Percentiles rank a stretch among this genome's conserved stretches.
Conservation (phyloP, 2,113 vertebrate species). For the Silurus asotus region DNA sequence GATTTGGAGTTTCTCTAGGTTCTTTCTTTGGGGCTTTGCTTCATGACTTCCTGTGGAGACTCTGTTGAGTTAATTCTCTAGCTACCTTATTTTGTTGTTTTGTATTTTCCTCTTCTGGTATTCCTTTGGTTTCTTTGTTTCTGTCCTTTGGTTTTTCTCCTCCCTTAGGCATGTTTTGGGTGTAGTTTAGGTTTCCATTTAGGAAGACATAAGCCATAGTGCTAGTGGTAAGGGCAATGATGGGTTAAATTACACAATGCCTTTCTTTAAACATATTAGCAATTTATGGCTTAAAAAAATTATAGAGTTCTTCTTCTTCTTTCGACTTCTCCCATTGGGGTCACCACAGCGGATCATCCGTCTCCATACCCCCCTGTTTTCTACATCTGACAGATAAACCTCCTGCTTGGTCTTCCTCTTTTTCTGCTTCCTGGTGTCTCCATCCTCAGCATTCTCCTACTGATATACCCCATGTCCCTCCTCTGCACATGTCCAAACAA, state of each 20-base stretch:
- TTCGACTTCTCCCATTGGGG: no score
- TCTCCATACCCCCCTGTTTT: no score
- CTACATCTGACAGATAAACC: no score
- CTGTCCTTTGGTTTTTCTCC: not conserved
- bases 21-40: not conserved
- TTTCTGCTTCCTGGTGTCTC: no score
- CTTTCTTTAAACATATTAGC: no score
- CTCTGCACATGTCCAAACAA: no score
- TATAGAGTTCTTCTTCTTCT: no score
- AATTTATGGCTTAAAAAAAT: no score
- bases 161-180: not conserved
- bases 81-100: not conserved
- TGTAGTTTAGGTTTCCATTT: not conserved
- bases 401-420: no score
- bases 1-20: not conserved
- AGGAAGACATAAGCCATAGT: slow-evolving; percentile 42
- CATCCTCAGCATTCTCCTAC: no score
- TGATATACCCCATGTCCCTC: no score
- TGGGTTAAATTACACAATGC: not conserved
- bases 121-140: not conserved
- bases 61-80: not conserved
- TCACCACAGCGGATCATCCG: no score
- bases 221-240: not conserved
- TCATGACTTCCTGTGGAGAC: not conserved
- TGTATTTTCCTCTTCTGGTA: not conserved